A percentile compares a stretch with the other conserved stretches of the same genome.
phyloP scores from a whole-genome alignment of 1,140 invertebrate species.

The Papilio machaon region DNA sequence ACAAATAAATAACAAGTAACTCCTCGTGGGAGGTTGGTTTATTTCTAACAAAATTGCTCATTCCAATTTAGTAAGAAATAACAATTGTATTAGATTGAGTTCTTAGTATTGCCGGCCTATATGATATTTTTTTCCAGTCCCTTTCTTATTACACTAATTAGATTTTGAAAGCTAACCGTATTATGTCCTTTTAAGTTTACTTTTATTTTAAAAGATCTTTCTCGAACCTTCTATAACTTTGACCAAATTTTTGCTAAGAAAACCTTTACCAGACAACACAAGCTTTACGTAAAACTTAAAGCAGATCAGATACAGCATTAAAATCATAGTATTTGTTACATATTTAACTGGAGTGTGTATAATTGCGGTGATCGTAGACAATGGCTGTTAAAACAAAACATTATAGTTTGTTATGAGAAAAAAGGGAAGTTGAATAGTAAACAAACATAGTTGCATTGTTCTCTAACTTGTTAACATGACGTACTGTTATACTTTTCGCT shows the following conservation, averaged over 20 bases:
- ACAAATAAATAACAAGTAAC: not conserved
- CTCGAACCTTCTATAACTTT: no score
- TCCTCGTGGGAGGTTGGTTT: not conserved
- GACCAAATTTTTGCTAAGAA: no score
- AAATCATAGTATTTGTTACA: not conserved
- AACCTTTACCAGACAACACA: no score
- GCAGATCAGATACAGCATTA: not conserved
- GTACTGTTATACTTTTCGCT: constrained; percentile 1
- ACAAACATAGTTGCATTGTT: constrained; percentile 13
- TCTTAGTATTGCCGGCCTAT: not conserved
- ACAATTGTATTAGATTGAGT: not conserved
- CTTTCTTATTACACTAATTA: not conserved
- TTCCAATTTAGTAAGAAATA: not conserved
- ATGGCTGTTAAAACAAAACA: constrained; percentile 9
- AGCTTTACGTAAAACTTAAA: no score
- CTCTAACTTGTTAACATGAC: constrained; percentile 17
- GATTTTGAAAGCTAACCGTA: not conserved
- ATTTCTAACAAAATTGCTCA: constrained; percentile 1
- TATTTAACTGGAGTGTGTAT: constrained; percentile 2
- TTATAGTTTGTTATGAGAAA: constrained; percentile 22
- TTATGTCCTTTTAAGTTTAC: not conserved
- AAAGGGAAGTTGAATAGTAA: constrained; percentile 21
- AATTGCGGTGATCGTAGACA: not conserved
- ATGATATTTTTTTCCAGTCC: not conserved
- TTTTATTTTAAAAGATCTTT: not conserved